Evolutionary conservation across 2,888 invertebrate species (phyloP), one percentile per base, ranked within the genome.

Genomic region (Lasius platythorax): DNA sequence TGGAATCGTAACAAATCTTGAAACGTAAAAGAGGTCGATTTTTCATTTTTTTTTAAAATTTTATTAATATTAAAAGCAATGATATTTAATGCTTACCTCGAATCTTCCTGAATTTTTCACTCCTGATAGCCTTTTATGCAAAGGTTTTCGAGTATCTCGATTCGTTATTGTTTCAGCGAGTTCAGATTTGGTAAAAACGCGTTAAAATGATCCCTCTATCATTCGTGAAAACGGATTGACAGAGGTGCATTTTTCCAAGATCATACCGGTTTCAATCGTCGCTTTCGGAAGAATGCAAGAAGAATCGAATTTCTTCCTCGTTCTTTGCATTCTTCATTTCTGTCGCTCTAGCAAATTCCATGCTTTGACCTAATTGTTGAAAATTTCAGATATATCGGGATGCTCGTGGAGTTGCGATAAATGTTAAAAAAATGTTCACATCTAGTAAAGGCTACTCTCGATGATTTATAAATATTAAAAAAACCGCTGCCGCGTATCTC

Each of bases 391-490:
- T 33, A 79, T 72, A 37, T 73, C 82, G 56, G 30, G n/a, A 70
- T 33, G 50, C 79, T 85, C 67, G 83, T 46, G 75, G 56, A 84
- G 72, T 85, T 70, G 70, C 46, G 72, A 72, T 86, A 76, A 88
- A 88, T 28, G 30, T 84, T 88, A 82, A 87, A 86, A 88, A 89
- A 89, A 87, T 79, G 67, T 82, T 70, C 56, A 75, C 23, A 67
- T 84, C 82, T 85, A 85, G 82, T 86, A 58, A 83, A 81, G 64
- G 79, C 84, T 86, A 85, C 64, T 83, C 82, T 83, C 82, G 75
- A 87, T 84, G 78, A 83, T 84, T 85, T 86, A 87, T 84, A 87
- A 90, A 90, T 58, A 82, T 82, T 85, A 83, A 90, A 90, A 90
- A 90, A 87, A 83, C 70, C 74, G 61, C 82, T 85, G 81, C 76